Conservation (phyloP, 2,797 vertebrate species). For the Cygnus olor region DNA sequence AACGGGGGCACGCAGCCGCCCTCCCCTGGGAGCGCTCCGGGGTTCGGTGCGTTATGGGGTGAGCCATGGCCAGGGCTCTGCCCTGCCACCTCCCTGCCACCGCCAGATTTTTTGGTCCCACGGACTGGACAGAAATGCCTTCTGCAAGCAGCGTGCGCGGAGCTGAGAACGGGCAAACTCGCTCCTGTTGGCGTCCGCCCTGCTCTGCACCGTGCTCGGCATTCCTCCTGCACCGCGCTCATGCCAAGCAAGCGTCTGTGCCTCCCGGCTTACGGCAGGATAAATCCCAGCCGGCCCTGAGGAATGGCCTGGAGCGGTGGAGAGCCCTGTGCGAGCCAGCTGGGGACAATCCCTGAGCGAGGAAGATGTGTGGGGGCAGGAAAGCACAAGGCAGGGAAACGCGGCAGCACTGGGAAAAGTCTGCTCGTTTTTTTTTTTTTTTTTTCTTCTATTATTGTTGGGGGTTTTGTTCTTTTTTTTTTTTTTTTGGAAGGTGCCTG, state of each 20-base stretch:
- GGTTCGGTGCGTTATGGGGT: too few species aligned
- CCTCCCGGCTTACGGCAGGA: neutral
- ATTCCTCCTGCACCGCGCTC: neutral
- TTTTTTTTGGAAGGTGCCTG: slow-evolving; percentile 59
- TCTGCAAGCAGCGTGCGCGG: too few species aligned
- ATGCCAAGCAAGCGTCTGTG: neutral
- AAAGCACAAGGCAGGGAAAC: slow-evolving; percentile 34
- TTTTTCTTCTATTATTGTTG: slow-evolving; percentile 19
- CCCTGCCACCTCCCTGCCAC: too few species aligned
- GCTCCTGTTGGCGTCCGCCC: neutral
- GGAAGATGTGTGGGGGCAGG: slow-evolving; percentile 41
- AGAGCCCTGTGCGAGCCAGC: neutral
- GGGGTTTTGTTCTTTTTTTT: neutral
- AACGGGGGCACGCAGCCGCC: too few species aligned
- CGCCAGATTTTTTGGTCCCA: too few species aligned
- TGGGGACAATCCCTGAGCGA: neutral
- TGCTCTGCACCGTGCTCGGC: fast-evolving
- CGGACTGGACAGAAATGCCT: too few species aligned
- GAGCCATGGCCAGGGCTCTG: too few species aligned
- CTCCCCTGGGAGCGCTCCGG: too few species aligned
- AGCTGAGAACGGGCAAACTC: too few species aligned
- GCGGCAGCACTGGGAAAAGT: slow-evolving; percentile 48
- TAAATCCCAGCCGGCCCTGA: neutral
- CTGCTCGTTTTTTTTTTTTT: neutral
- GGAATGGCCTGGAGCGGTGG: neutral